Conservation (phyloP, 2,113 vertebrate species). For the Ibidorhyncha struthersii region DNA sequence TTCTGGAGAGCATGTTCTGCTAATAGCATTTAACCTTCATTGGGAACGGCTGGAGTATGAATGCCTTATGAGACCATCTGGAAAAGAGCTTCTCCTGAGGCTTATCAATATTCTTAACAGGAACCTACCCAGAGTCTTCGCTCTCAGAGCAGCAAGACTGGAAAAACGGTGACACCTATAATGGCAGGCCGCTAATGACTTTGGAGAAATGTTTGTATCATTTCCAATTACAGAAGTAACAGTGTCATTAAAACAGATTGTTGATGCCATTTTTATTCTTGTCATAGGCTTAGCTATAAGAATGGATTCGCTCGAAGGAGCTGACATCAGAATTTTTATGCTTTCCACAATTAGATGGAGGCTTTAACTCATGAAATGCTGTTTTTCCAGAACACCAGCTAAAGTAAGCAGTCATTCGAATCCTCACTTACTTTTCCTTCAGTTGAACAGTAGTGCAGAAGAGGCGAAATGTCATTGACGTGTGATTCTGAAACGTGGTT, state of each 20-base stretch:
- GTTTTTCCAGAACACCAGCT: neutral
- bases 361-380: neutral
- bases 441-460: neutral
- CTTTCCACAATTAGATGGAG: neutral
- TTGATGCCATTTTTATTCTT: constrained; percentile 24
- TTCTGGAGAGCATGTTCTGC: neutral
- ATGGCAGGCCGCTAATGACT: neutral
- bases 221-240: too few species aligned
- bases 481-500: neutral
- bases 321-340: neutral
- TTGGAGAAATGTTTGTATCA: neutral
- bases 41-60: neutral
- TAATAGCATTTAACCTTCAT: neutral
- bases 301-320: neutral
- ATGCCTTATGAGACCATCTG: neutral
- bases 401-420: neutral
- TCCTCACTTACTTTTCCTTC: neutral
- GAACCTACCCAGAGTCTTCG: neutral
- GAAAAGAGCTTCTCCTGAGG: neutral
- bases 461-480: neutral
- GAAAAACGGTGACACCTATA: neutral
- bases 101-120: neutral
- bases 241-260: neutral
- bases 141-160: neutral
- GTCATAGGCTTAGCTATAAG: neutral